A percentile compares a stretch with the other conserved stretches of the same genome.
phyloP scores from a whole-genome alignment of 2,113 vertebrate genomes.

The Mesoclemmys tuberculata region DNA sequence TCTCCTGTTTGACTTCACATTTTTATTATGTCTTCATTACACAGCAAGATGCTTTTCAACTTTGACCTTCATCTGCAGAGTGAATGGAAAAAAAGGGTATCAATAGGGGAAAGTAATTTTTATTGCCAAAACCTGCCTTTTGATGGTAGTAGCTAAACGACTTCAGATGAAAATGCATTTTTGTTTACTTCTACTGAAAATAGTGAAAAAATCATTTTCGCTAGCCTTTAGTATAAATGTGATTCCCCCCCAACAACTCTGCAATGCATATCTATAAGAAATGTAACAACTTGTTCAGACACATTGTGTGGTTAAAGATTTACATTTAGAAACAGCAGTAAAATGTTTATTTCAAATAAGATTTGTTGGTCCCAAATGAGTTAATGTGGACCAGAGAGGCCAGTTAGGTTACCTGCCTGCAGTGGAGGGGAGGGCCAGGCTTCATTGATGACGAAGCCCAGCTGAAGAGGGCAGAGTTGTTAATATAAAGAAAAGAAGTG shows the following conservation, averaged over 20 bases:
- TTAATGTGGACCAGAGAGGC: no score
- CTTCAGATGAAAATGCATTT: background rate
- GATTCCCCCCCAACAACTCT: fast-evolving
- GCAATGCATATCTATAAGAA: background rate
- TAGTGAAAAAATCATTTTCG: background rate
- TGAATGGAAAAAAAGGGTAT: constrained; percentile 47
- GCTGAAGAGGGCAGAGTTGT: no score
- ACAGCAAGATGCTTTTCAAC: constrained; percentile 39
- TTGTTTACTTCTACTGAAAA: fast-evolving
- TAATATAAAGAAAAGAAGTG: no score
- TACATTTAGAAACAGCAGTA: background rate
- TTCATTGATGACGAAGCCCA: no score
- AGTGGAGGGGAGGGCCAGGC: no score
- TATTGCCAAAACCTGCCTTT: constrained; percentile 40
- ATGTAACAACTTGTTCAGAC: background rate
- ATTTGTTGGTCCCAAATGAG: background rate
- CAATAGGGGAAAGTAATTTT: background rate
- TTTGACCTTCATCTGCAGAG: constrained; percentile 29
- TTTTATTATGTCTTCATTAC: constrained; percentile 47
- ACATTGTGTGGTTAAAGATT: background rate
- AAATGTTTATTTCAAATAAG: fast-evolving
- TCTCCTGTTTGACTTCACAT: constrained; percentile 27
- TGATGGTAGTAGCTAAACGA: constrained; percentile 8
- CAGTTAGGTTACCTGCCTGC: no score
- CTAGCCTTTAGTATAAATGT: background rate